Conservation (phyloP, 1,140 invertebrate genomes). For the Drosophila pallidifrons region DNA sequence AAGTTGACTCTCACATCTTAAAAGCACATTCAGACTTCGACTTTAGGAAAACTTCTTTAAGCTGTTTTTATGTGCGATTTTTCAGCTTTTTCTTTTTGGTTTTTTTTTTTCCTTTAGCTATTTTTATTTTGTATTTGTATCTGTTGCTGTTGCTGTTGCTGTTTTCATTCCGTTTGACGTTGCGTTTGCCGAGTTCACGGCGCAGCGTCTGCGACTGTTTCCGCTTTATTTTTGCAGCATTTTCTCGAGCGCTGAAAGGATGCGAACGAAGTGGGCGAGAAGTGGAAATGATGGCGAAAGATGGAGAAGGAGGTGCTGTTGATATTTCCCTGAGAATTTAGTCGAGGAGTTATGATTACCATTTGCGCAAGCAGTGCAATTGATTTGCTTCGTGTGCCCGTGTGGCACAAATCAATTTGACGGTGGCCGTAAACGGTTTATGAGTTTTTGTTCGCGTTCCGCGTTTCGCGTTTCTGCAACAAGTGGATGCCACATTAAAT, state of each 20-base stretch:
- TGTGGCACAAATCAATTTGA: conserved; percentile 71
- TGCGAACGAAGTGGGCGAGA: background rate
- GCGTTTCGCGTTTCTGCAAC: conserved; percentile 45
- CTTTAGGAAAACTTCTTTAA: background rate
- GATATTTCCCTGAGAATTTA: conserved; percentile 11
- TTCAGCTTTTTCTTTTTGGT: background rate
- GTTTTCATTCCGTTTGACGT: conserved; percentile 17
- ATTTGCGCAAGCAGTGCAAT: conserved; percentile 23
- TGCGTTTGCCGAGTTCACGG: conserved; percentile 12
- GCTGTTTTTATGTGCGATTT: conserved; percentile 20
- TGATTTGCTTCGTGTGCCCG: conserved; percentile 33
- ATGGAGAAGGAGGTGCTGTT: background rate
- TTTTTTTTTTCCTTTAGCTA: background rate
- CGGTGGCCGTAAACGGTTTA: conserved; percentile 67
- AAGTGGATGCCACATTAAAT: conserved; percentile 75
- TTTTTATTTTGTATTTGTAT: conserved; percentile 13
- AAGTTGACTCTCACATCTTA: background rate
- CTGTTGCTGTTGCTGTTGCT: conserved; percentile 6
- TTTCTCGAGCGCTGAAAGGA: conserved; percentile 15
- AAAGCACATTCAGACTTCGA: background rate
- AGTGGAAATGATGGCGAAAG: too few species aligned
- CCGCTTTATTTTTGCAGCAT: conserved; percentile 40
- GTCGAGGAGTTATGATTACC: conserved; percentile 61
- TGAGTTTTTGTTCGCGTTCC: conserved; percentile 8
- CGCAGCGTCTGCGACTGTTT: conserved; percentile 38